These are phyloP conservation scores for Sinocyclocheilus rhinocerous DNA, from an alignment of 2,113 vertebrate species.

Conservation along the genomic window DNA sequence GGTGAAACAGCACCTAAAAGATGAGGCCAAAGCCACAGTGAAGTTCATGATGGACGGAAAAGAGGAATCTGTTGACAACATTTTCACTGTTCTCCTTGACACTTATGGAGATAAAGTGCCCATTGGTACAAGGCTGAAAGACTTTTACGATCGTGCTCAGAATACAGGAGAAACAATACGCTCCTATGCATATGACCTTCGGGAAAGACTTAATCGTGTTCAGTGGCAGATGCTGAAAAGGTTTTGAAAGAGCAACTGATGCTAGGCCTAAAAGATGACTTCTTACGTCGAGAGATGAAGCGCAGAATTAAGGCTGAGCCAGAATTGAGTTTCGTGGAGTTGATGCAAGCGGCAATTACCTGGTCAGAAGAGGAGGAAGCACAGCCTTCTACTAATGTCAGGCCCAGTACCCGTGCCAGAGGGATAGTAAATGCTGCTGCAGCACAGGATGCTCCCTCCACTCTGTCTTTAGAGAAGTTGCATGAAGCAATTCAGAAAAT, in stretches of 20 bases:
- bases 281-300: slow-evolving; percentile 34
- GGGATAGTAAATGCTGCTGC: slow-evolving; percentile 29
- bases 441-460: background rate
- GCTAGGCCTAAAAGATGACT: slow-evolving; percentile 32
- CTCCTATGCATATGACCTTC: background rate
- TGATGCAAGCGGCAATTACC: slow-evolving; percentile 32
- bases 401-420: background rate
- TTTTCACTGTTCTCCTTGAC: background rate
- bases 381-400: background rate
- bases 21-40: too few relatives aligned
- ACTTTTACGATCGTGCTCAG: background rate
- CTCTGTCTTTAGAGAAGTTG: slow-evolving; percentile 22
- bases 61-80: background rate
- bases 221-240: slow-evolving; percentile 6
- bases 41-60: too few relatives aligned
- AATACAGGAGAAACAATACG: background rate
- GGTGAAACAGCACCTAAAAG: slow-evolving; percentile 11
- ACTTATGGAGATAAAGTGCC: background rate
- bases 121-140: background rate
- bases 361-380: slow-evolving; percentile 42
- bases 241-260: slow-evolving; percentile 29
- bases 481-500: slow-evolving; percentile 42
- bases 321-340: slow-evolving; percentile 17
- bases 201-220: background rate
- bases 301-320: background rate